Evolutionary conservation across 2,797 vertebrate genomes (phyloP).

Genomic region (Distichodus sexfasciatus): DNA sequence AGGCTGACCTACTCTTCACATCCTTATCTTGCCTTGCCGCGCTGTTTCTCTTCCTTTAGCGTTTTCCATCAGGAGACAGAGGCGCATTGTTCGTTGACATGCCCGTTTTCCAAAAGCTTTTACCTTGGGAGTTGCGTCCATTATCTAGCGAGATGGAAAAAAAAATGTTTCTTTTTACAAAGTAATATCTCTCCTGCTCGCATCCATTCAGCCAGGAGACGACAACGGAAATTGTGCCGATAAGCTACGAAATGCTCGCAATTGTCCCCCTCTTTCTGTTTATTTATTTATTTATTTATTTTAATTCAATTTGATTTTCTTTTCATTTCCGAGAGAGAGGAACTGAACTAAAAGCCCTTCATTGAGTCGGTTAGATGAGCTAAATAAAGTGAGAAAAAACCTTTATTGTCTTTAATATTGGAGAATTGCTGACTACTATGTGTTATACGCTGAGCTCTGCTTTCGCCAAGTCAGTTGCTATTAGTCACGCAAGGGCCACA

Average conservation of each 20-base stretch:
- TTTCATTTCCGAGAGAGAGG: not conserved
- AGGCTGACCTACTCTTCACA: constrained; percentile 73
- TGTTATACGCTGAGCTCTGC: not conserved
- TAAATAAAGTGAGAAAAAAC: not conserved
- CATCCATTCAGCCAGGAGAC: constrained; percentile 52
- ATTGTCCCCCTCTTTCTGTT: constrained; percentile 19
- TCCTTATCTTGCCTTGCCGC: constrained; percentile 60
- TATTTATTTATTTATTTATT: constrained; percentile 1
- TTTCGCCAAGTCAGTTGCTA: not conserved
- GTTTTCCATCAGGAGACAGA: constrained; percentile 56
- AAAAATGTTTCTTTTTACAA: constrained; percentile 68
- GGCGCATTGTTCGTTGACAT: constrained; percentile 69
- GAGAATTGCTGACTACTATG: not conserved
- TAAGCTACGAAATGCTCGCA: constrained; percentile 25
- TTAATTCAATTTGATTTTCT: not conserved
- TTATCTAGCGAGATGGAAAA: constrained; percentile 77
- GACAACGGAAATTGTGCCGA: constrained; percentile 41
- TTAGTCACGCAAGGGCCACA: constrained; percentile 7
- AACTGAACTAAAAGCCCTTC: not conserved
- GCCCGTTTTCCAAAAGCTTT: constrained; percentile 73
- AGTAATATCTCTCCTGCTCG: constrained; percentile 60
- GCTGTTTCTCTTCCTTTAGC: constrained; percentile 66
- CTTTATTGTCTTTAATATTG: constrained; percentile 3
- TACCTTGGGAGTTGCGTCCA: constrained; percentile 76
- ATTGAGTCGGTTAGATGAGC: not conserved